Conservation (phyloP, 2,888 invertebrate species). For the Geophilus truncorum region DNA sequence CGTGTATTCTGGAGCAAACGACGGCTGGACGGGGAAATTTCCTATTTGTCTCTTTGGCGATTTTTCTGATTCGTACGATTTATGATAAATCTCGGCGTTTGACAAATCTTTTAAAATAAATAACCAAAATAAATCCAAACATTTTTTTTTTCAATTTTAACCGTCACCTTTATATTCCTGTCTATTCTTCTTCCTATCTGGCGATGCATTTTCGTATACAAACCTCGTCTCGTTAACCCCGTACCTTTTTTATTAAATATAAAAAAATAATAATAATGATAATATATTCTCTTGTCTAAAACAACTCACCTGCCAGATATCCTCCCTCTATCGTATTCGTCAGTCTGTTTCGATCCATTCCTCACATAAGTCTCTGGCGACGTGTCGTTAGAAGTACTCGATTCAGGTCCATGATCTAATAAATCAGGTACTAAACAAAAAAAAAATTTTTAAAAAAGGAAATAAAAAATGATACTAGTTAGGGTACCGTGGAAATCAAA, state of each 20-base stretch:
- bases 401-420: constrained; percentile 37
- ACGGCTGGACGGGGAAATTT: background rate
- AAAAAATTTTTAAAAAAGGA: background rate
- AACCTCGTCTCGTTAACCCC: background rate
- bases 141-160: background rate
- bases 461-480: background rate
- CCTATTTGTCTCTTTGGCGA: background rate
- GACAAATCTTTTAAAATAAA: background rate
- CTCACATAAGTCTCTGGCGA: constrained; percentile 31
- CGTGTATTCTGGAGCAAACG: background rate
- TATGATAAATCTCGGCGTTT: background rate
- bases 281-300: background rate
- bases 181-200: background rate
- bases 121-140: too few species aligned
- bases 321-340: constrained; percentile 6
- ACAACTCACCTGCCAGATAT: background rate
- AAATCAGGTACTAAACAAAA: constrained; percentile 35
- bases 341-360: background rate
- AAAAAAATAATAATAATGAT: background rate
- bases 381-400: constrained; percentile 36
- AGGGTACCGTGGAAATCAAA: background rate
- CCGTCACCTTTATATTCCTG: constrained; percentile 2
- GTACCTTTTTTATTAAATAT: background rate
- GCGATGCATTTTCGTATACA: background rate
- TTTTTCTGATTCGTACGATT: background rate